Base-by-base conservation (phyloP, 2,113 vertebrate species). In the Albula goreensis region DNA sequence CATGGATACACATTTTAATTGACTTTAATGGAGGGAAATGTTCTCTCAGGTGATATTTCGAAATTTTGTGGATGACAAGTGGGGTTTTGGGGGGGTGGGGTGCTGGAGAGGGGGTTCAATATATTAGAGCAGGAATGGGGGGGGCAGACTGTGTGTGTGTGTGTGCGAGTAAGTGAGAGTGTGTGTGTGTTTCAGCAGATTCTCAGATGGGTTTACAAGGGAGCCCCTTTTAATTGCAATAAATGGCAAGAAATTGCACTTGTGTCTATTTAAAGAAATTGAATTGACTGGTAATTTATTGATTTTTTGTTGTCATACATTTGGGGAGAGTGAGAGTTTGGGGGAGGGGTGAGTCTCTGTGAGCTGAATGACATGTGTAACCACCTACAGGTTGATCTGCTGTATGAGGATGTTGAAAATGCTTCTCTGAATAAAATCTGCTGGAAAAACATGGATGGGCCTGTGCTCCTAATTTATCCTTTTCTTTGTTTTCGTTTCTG, bases 341-440 rank as follows among this genome's bases (percentile, higher is more conserved):
- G 94, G 93, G 94, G 94, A 95, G 92, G 89, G 94, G 96, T 95
- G 94, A 91, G 88, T 86, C 91, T 92, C 92, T 95, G 95, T 96
- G 95, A 96, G 13, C 95, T 93, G 94, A 94, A 95, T 94, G 93
- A 83, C 15, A 80, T 94, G 92, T 96, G 96, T 96, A 96, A 84
- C 15, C 53, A 94, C 94, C 95, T 95, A 93, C 95, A 93, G 93
- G 95, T 94, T 95, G 81, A 60, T 57, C 96, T 95, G 95, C 94
- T 97, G 96, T 96, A 96, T 96, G 95, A 96, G 95, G 93, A 96
- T 9, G 95, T 95, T 95, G 96, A 95, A 95, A 96, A 96, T 94
- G 96, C 90, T 93, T 95, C 94, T 88, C 94, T 96, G 94, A 97
- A 97, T 97, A 97, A 97, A 97, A 96, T 94, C 94, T 93, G 95